A percentile compares a stretch with the other conserved stretches of the same genome.
Conservation (phyloP, 2,888 invertebrate species). For the Calameuta pallipes region DNA sequence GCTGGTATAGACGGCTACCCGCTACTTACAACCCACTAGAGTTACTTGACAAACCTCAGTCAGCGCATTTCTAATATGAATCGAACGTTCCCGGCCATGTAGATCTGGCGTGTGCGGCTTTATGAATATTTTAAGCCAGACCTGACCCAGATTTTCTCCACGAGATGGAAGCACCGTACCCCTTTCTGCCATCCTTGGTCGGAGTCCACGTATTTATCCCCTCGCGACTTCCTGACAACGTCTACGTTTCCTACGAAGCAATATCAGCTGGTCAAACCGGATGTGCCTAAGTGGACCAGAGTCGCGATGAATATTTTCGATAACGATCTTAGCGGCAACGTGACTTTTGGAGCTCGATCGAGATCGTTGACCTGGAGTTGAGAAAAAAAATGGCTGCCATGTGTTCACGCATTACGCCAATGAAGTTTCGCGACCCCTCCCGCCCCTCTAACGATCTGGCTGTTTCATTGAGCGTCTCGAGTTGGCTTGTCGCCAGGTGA, state of each 20-base stretch:
- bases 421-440: constrained; percentile 23
- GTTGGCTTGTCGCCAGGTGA: constrained; percentile 55
- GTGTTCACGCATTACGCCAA: constrained; percentile 20
- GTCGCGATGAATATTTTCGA: background rate
- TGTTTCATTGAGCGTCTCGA: constrained; percentile 56
- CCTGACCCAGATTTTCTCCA: constrained; percentile 61
- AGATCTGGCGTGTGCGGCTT: constrained; percentile 57
- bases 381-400: constrained; percentile 1
- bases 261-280: background rate
- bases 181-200: background rate
- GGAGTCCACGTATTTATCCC: constrained; percentile 5
- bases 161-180: constrained; percentile 19
- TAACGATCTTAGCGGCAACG: background rate
- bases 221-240: background rate
- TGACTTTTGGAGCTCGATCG: background rate
- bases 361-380: background rate
- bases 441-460: constrained; percentile 35
- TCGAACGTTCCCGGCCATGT: constrained; percentile 50
- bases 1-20: background rate
- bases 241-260: background rate
- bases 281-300: background rate
- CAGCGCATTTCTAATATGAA: constrained; percentile 58
- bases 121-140: constrained; percentile 61
- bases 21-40: constrained; percentile 37
- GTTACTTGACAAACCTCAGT: constrained; percentile 52